Percentiles rank a stretch among this genome's conserved stretches.
These are phyloP conservation scores for Nomada flava DNA, from an alignment of 2,888 invertebrate species.

Conservation along the genomic window DNA sequence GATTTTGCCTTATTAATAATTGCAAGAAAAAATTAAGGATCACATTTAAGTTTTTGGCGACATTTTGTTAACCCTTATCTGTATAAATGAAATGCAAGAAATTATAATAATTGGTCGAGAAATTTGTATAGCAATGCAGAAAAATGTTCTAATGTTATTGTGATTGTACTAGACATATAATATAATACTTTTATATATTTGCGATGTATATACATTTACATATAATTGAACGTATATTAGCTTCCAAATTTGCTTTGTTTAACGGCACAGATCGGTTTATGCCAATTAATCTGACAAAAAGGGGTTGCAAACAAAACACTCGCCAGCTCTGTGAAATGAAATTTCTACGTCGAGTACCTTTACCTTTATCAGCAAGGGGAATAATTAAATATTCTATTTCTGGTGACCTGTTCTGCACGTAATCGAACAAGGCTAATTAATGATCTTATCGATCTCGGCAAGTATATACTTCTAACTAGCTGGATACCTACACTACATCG, in stretches of 20 bases:
- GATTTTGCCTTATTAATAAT: too few relatives aligned
- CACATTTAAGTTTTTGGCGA: too few relatives aligned
- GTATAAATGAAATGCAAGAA: too few relatives aligned
- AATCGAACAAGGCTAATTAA: slow-evolving; percentile 22
- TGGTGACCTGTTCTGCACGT: background rate
- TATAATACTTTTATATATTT: too few relatives aligned
- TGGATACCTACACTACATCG: background rate
- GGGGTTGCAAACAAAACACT: background rate
- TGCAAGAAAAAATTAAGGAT: too few relatives aligned
- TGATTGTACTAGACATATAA: too few relatives aligned
- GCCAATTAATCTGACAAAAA: background rate
- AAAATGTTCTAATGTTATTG: too few relatives aligned
- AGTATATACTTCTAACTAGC: background rate
- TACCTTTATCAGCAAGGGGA: background rate
- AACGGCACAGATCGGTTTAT: background rate
- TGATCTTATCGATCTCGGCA: slow-evolving; percentile 1
- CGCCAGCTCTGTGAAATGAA: background rate
- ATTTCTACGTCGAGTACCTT: background rate
- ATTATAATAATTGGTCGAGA: too few relatives aligned
- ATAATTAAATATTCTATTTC: slow-evolving; percentile 28
- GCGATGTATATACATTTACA: too few relatives aligned
- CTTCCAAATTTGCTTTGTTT: background rate
- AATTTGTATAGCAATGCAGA: too few relatives aligned
- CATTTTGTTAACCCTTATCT: too few relatives aligned
- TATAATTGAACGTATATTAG: background rate